Evolutionary conservation across 2,113 vertebrate species (phyloP).

Genomic region (Zonotrichia leucophrys): DNA sequence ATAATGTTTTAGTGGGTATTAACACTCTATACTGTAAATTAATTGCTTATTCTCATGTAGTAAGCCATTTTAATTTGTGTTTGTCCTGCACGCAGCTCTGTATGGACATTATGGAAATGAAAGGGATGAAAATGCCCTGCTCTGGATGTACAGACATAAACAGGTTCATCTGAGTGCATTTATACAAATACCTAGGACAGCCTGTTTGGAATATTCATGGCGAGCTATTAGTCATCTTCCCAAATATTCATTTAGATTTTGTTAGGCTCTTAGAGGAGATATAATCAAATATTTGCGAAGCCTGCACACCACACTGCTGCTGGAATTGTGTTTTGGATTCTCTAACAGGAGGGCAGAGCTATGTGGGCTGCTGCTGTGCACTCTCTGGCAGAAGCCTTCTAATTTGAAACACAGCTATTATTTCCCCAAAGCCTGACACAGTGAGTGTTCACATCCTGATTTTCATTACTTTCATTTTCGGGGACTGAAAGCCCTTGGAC

Average conservation of each 20-base stretch:
- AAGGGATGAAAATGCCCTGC: background rate
- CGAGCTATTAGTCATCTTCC: constrained; percentile 1
- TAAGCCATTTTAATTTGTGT: background rate
- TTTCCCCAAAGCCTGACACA: constrained; percentile 31
- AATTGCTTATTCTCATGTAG: background rate
- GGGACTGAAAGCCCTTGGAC: constrained; percentile 23
- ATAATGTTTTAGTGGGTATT: background rate
- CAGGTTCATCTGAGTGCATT: background rate
- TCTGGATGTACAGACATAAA: background rate
- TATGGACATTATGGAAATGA: background rate
- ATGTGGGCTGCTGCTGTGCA: background rate
- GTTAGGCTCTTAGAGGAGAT: constrained; percentile 13
- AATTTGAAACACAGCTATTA: constrained; percentile 49
- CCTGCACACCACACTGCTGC: background rate
- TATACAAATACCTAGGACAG: background rate
- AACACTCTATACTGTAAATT: background rate
- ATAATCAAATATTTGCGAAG: constrained; percentile 43
- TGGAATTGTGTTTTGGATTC: constrained; percentile 11
- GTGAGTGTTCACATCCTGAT: constrained; percentile 9
- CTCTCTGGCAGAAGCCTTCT: constrained; percentile 2
- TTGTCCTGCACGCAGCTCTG: background rate
- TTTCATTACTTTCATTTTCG: constrained; percentile 59
- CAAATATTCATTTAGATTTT: constrained; percentile 51
- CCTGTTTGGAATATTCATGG: constrained; percentile 32
- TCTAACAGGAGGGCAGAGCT: constrained; percentile 19